Base-by-base conservation (phyloP, 2,888 invertebrate genomes). In the Melolontha melolontha region DNA sequence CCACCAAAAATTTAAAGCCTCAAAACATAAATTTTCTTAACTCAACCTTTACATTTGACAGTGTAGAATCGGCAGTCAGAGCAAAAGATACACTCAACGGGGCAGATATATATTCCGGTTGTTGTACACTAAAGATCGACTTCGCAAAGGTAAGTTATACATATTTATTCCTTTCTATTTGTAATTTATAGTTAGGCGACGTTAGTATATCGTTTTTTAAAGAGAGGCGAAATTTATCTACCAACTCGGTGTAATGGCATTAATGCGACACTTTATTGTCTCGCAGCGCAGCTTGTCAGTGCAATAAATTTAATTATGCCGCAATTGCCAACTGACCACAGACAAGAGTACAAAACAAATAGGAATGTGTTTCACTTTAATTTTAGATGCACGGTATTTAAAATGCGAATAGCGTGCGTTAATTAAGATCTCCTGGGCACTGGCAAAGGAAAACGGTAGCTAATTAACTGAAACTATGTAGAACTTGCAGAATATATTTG, bases 91-190 rank as follows among this genome's bases (percentile, higher is more conserved):
- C 94, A 71, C 89, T 99, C 76, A 96, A 98, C 86, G 98, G 98
- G 75, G 98, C 98, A 72, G 98, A 99, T 86, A 98, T 99, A 81
- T 99, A 99, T 87, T 97, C 97, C 54, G 98, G 98, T 73, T 99
- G 98, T 87, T 99, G 98, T 86, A 98, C 98, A 73, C 88, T 99
- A 79, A 97, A 98, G 89, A 97, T 98, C 83, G 98, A 99, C 87
- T 99, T 92, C 84, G 98, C 98, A 66, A 98, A 98, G 95, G 98
- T 98, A 84, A 89, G 92, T 40, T 34, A 34, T 34, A 10, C 34
- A 34, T 34, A 44, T 6, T n/a, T 12, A 27, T 27, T 12, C 12
- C n/a, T 22, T 57, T 44, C 11, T 44, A 44, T 59, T 59, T 59
- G 8, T 10, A 12, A 59, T 29, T 41, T 6, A 27, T 10, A 7